Evolutionary conservation across 2,888 invertebrate genomes (phyloP).

Genomic region (Eilema depressum): DNA sequence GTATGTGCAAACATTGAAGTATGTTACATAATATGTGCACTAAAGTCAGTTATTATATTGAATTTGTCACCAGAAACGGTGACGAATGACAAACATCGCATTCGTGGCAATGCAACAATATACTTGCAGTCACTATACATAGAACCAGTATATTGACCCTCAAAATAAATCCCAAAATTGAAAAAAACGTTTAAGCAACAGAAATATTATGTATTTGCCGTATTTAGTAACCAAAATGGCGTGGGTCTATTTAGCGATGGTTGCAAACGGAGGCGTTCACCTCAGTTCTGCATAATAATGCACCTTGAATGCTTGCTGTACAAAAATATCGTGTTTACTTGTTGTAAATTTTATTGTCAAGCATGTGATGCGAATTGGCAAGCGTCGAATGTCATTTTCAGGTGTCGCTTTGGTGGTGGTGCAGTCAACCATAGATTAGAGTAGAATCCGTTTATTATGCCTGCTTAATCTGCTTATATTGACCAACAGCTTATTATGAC

Average conservation of each 20-base stretch:
- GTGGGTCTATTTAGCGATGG: conserved; percentile 31
- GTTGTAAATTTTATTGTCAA: too few species aligned
- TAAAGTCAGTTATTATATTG: too few species aligned
- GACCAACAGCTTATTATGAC: too few species aligned
- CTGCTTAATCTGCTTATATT: too few species aligned
- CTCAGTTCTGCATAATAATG: conserved; percentile 18
- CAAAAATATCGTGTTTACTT: not conserved
- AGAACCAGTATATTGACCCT: conserved; percentile 28
- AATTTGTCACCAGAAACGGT: not conserved
- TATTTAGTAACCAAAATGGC: conserved; percentile 29
- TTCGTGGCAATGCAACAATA: not conserved
- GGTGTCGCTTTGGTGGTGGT: too few species aligned
- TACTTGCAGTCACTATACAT: conserved; percentile 28
- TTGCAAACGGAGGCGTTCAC: conserved; percentile 12
- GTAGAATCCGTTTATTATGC: too few species aligned
- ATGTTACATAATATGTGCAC: too few species aligned
- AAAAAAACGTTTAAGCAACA: conserved; percentile 18
- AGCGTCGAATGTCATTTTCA: too few species aligned
- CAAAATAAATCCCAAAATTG: conserved; percentile 25
- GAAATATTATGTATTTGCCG: conserved; percentile 27
- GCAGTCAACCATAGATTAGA: too few species aligned
- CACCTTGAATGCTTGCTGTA: conserved; percentile 11
- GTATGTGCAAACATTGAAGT: not conserved
- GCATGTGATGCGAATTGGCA: too few species aligned
- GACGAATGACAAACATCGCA: not conserved